A percentile compares a stretch with the other conserved stretches of the same genome.
phyloP scores from a whole-genome alignment of 2,797 vertebrate species.

The Catamblyrhynchus diadema region DNA sequence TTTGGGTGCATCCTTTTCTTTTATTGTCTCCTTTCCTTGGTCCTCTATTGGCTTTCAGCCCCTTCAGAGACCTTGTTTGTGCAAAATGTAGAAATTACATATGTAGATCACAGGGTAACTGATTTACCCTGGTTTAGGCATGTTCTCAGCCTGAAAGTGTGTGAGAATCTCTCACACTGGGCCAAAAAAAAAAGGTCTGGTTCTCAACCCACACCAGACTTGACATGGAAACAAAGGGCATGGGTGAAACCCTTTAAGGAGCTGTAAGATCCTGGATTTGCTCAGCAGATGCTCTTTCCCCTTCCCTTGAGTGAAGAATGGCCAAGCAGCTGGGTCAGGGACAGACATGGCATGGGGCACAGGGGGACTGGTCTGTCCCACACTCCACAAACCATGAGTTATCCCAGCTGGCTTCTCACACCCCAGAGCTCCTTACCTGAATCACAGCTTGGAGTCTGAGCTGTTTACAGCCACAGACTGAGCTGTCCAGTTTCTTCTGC shows the following conservation, averaged over 20 bases:
- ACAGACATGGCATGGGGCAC: neutral
- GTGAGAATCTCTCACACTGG: neutral
- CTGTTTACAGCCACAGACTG: neutral
- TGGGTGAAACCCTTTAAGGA: neutral
- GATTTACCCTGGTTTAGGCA: neutral
- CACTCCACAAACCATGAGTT: neutral
- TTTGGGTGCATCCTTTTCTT: neutral
- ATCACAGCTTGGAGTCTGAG: neutral
- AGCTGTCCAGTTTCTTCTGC: neutral
- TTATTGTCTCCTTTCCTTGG: neutral
- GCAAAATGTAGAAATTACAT: neutral
- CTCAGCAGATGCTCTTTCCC: neutral
- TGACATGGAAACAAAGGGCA: neutral
- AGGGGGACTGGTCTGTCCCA: neutral
- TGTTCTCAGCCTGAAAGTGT: neutral
- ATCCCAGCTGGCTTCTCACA: neutral
- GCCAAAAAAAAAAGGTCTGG: neutral
- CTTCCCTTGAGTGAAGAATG: neutral
- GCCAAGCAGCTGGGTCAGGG: neutral
- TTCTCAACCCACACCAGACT: neutral
- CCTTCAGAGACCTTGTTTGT: neutral
- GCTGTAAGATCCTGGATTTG: neutral
- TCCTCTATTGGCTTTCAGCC: neutral
- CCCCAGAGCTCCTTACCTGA: neutral
- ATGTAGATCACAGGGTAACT: neutral